Conservation (phyloP, 2,797 vertebrate genomes). For the Channa striata region DNA sequence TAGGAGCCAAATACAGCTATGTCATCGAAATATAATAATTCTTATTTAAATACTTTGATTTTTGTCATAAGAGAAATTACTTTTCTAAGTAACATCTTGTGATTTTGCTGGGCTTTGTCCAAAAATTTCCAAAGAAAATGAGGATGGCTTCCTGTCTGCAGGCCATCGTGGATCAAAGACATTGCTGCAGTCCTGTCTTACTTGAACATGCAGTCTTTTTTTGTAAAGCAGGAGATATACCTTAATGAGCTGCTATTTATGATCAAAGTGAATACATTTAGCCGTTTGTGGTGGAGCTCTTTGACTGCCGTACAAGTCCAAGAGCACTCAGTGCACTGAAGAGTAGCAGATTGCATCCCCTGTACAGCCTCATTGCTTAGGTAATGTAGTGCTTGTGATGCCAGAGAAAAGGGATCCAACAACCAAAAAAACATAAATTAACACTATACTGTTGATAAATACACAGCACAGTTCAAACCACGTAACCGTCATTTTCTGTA, state of each 20-base stretch:
- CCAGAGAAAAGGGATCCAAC: constrained; percentile 6
- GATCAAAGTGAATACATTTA: constrained; percentile 62
- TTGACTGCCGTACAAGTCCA: constrained; percentile 24
- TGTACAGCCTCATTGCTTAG: not conserved
- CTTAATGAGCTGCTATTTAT: constrained; percentile 34
- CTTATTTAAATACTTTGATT: constrained; percentile 10
- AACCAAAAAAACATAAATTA: constrained; percentile 6
- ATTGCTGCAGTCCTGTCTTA: not conserved
- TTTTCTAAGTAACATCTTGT: constrained; percentile 10
- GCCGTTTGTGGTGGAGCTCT: constrained; percentile 33
- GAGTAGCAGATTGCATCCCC: constrained; percentile 13
- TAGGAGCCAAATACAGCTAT: constrained; percentile 10
- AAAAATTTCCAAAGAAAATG: constrained; percentile 31
- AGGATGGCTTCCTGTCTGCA: not conserved
- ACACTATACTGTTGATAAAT: not conserved
- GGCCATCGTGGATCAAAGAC: constrained; percentile 41
- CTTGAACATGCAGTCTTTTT: constrained; percentile 23
- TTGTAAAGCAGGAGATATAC: constrained; percentile 31
- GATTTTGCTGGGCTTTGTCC: constrained; percentile 14
- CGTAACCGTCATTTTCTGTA: constrained; percentile 11
- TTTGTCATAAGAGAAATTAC: not conserved
- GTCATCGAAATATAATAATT: constrained; percentile 32
- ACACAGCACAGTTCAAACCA: constrained; percentile 22
- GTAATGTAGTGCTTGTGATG: not conserved
- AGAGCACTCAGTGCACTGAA: not conserved